phyloP scores from a whole-genome alignment of 2,888 invertebrate species.

The Corythucha ciliata region DNA sequence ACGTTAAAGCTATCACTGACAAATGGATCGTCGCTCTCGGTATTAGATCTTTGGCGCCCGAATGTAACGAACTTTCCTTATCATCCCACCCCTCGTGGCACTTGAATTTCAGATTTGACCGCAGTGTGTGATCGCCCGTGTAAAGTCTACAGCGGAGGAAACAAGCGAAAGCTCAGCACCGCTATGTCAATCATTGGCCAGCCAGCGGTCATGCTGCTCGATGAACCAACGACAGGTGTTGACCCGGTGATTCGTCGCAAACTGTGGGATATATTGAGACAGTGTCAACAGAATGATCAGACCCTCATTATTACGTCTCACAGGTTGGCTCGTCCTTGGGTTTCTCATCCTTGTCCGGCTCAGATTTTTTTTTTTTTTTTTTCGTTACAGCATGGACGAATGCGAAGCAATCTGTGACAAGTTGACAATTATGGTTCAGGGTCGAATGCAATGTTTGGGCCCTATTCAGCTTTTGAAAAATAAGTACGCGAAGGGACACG shows the following conservation, averaged over 20 bases:
- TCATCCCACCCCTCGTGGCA: no score
- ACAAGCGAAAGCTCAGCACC: conserved; percentile 62
- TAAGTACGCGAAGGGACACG: conserved; percentile 58
- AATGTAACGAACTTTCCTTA: no score
- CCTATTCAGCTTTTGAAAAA: conserved; percentile 61
- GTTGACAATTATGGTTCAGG: conserved; percentile 65
- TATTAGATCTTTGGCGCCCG: no score
- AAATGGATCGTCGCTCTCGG: conserved; percentile 33
- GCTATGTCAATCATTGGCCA: conserved; percentile 61
- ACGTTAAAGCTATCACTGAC: conserved; percentile 27
- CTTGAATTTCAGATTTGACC: conserved; percentile 28
- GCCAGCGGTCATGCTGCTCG: conserved; percentile 59
- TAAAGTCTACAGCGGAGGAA: conserved; percentile 56
- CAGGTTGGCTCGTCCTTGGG: conserved; percentile 37
- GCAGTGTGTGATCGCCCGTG: conserved; percentile 29
- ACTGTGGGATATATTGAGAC: conserved; percentile 67
- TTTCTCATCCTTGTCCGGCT: neutral
- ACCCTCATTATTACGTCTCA: conserved; percentile 75
- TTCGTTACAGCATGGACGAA: conserved; percentile 77
- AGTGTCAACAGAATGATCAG: conserved; percentile 58
- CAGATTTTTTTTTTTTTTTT: neutral
- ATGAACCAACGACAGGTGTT: conserved; percentile 55
- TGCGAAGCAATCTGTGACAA: conserved; percentile 72
- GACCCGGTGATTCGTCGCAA: conserved; percentile 71
- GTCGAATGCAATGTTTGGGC: conserved; percentile 63